Evolutionary conservation across 2,888 invertebrate genomes (phyloP), one percentile per base, ranked within the genome.

Genomic region (Plagiodera versicolora): DNA sequence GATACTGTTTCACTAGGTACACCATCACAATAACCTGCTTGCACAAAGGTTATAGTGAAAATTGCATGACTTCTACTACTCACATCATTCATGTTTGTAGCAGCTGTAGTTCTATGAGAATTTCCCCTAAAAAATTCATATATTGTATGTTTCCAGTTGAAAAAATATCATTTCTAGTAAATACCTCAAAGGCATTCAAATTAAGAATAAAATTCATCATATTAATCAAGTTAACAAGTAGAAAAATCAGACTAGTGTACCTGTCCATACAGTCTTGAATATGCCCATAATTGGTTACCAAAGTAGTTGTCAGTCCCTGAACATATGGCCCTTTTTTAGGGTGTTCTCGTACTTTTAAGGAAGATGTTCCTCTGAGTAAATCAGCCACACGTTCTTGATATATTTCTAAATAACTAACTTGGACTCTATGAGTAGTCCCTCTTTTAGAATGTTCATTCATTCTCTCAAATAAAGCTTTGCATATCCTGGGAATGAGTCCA

Each of bases 41-140:
- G 93, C 64, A 92, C 91, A 83, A 94, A 94, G 30, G 91, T 92
- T 79, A 94, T 90, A 53, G 94, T 94, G 80, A 94, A 94, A 76
- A 94, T 94, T 67, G 94, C 94, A 83, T 94, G 94, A 82, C 92
- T 93, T 74, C 94, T 86, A 76, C 92, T 92, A 80, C 93, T 93
- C 70, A 92, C 92, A 81, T 94, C 93, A 82, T 94, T 94, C 94
- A 94, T 94, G 79, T 92, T 92, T 60, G 94, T 94, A 72, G 92
- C 89, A 47, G 94, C 94, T 1, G 94, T 94, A 18, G 93, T 93
- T 68, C 94, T 86, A 76, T 90, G 89, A 63, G 87, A 83, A 82
- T 93, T 94, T 66, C 94, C 94, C 87, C 90, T 91, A 57, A 66
- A 71, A 67, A 57, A 53, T 19, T 4, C 4, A 3, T 1, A 1